These are phyloP conservation scores for Melipona quadrifasciata DNA, from an alignment of 1,140 invertebrate species.

Conservation along the genomic window DNA sequence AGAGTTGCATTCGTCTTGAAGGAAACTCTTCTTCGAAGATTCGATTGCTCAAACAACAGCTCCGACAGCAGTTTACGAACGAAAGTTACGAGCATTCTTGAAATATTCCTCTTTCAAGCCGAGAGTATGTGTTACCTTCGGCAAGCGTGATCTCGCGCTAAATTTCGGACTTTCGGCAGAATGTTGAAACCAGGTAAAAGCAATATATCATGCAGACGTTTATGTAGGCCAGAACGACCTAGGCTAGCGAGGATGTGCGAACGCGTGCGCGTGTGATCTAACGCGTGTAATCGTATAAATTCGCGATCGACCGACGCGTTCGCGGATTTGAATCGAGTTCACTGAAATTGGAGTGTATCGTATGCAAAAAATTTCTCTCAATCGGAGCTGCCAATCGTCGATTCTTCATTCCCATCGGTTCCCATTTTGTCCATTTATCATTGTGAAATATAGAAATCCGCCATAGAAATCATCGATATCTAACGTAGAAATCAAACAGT, in stretches of 20 bases:
- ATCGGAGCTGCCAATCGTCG: too few species aligned
- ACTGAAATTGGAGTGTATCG: too few species aligned
- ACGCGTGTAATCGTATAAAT: not conserved
- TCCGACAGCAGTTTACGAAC: not conserved
- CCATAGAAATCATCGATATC: too few species aligned
- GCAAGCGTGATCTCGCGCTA: not conserved
- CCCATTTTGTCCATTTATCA: not conserved
- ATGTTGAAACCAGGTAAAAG: not conserved
- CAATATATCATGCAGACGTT: constrained; percentile 2
- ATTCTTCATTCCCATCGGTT: not conserved
- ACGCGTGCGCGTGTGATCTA: not conserved
- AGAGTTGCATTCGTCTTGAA: not conserved
- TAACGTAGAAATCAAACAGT: too few species aligned
- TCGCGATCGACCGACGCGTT: not conserved
- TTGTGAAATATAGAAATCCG: too few species aligned
- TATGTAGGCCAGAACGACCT: not conserved
- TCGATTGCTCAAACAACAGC: not conserved
- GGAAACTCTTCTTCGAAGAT: not conserved
- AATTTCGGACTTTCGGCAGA: not conserved
- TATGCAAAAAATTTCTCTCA: not conserved
- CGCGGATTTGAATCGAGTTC: not conserved
- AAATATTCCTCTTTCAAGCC: not conserved
- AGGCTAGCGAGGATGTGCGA: not conserved
- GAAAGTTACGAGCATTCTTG: not conserved
- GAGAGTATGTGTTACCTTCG: not conserved